Evolutionary conservation across 2,888 invertebrate genomes (phyloP).

Genomic region (Pilophorus perplexus): DNA sequence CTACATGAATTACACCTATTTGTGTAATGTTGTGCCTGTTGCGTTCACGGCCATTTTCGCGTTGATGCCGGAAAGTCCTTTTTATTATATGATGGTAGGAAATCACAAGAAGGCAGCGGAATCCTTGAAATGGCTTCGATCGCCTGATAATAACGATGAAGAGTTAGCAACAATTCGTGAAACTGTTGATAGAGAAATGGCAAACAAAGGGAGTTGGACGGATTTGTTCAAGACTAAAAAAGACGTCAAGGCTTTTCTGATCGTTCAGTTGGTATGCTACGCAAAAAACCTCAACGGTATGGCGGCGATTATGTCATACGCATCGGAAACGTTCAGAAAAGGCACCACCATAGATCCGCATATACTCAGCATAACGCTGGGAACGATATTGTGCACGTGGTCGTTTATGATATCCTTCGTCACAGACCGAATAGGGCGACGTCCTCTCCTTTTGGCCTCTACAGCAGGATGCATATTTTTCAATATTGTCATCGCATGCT

Average conservation of each 20-base stretch:
- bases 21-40: constrained; percentile 14
- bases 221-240: constrained; percentile 26
- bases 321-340: constrained; percentile 44
- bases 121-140: constrained; percentile 40
- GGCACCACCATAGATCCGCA: constrained; percentile 25
- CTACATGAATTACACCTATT: constrained; percentile 53
- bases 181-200: constrained; percentile 36
- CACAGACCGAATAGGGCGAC: constrained; percentile 44
- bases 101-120: constrained; percentile 24
- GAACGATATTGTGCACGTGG: constrained; percentile 43
- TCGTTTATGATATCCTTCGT: constrained; percentile 42
- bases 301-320: constrained; percentile 43
- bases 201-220: constrained; percentile 33
- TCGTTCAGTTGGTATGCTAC: constrained; percentile 39
- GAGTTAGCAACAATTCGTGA: constrained; percentile 41
- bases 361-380: constrained; percentile 43
- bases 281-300: constrained; percentile 46
- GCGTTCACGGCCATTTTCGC: constrained; percentile 30
- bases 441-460: constrained; percentile 45
- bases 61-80: constrained; percentile 43
- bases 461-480: constrained; percentile 36
- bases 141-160: constrained; percentile 29
- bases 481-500: constrained; percentile 30
- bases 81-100: constrained; percentile 40
- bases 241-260: neutral